Evolutionary conservation across 1,140 invertebrate genomes (phyloP).

Genomic region (Nomia melanderi): DNA sequence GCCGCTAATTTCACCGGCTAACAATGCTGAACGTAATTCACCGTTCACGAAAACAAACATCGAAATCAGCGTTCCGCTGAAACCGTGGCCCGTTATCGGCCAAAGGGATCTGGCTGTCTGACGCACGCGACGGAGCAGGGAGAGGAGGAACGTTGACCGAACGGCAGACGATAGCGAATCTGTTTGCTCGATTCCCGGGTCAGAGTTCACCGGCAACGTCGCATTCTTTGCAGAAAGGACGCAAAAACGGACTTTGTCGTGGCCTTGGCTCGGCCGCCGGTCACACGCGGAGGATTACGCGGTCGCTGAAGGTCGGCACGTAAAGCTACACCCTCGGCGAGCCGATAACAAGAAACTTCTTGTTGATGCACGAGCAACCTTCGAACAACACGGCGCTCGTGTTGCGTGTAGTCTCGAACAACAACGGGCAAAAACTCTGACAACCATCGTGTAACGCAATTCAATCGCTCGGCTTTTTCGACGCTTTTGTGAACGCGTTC

Average conservation of each 20-base stretch:
- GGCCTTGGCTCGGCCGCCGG: constrained; percentile 65
- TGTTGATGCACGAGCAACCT: too few relatives aligned
- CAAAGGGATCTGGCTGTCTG: neutral
- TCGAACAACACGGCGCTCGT: too few relatives aligned
- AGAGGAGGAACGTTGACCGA: constrained; percentile 9
- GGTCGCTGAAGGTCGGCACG: too few relatives aligned
- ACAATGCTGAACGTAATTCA: too few relatives aligned
- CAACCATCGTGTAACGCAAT: too few relatives aligned
- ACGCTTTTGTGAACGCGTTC: too few relatives aligned
- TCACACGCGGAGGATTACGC: neutral
- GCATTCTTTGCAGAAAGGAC: constrained; percentile 34
- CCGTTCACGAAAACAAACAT: neutral
- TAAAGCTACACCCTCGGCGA: too few relatives aligned
- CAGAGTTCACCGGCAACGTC: constrained; percentile 56
- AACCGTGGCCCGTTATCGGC: neutral
- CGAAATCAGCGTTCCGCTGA: neutral
- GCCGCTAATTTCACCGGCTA: too few relatives aligned
- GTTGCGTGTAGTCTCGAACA: too few relatives aligned
- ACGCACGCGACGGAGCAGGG: neutral
- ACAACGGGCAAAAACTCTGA: too few relatives aligned
- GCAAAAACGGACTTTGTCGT: constrained; percentile 70
- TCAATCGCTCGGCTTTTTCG: too few relatives aligned
- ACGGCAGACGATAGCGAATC: constrained; percentile 53
- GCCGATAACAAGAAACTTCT: too few relatives aligned
- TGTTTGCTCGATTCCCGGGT: constrained; percentile 64